Evolutionary conservation across 1,140 invertebrate genomes (phyloP), one percentile per base, ranked within the genome.

Genomic region (Papilio polyxenes): DNA sequence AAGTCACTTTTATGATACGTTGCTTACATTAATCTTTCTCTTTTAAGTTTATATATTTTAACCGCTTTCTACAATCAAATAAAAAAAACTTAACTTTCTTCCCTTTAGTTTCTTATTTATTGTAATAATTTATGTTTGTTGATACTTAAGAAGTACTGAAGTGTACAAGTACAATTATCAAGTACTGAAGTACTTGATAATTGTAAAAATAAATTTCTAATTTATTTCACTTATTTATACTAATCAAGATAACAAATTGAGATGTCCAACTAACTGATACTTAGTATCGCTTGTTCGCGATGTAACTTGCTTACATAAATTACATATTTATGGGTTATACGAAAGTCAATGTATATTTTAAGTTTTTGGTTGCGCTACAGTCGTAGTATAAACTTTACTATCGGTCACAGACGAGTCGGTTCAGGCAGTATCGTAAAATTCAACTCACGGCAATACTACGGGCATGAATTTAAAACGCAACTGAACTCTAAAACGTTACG

Each of bases 401-500:
- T 72, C 65, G 65, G 65, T 72, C 23, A 72, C 23, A 72, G 65
- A 17, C 13, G 65, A 72, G 65, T 65, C 62, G 62, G 62, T 15
- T 31, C 65, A 23, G 65, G 65, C 65, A 37, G 31, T 11, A 15
- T 72, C 65, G 65, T 72, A 72, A 72, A 72, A 72, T 37, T 11
- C 65, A 72, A 72, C 11, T 37, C 65, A 72, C 65, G 11, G 65
- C 15, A 11, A 72, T 37, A 72, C 23, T 72, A 72, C 65, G 15
- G 23, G 11, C 65, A 72, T 72, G 65, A 72, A 72, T 72, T 72
- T 72, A 72, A 72, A 72, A 40, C 31, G 31, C n/a, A 59, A 59
- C 65, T 65, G 59, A 9, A 62, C n/a, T 69, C 11, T 37, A 72
- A 72, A 72, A 72, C 65, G 65, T 17, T 37, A 72, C 65, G 11